These are phyloP conservation scores for Pseudomyrmex dendroicus DNA, from an alignment of 1,140 invertebrate species.

Conservation along the genomic window DNA sequence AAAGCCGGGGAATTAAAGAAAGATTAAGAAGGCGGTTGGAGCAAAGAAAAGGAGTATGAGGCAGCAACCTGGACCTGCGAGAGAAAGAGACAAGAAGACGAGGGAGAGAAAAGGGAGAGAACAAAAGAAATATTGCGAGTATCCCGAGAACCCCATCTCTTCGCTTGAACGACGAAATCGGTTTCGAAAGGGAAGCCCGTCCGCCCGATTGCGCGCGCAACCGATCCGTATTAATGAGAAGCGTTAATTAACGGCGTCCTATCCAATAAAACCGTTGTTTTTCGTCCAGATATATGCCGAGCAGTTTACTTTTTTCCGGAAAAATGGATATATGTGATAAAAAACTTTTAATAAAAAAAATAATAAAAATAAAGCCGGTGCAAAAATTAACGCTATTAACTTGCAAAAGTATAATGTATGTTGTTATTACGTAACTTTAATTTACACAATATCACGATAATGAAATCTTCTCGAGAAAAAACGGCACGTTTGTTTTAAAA, in stretches of 20 bases:
- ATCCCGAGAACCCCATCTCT: constrained; percentile 43
- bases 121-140: constrained; percentile 58
- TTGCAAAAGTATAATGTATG: background rate
- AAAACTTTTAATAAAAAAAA: too few relatives aligned
- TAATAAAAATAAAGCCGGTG: too few relatives aligned
- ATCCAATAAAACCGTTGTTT: constrained; percentile 55
- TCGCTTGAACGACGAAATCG: constrained; percentile 24
- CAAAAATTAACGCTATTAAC: background rate
- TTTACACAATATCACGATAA: constrained; percentile 15
- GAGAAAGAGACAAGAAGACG: constrained; percentile 27
- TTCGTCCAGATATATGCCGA: constrained; percentile 9
- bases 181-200: constrained; percentile 24
- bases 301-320: background rate
- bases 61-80: constrained; percentile 56
- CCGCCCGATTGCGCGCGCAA: constrained; percentile 9
- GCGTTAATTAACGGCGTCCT: constrained; percentile 69
- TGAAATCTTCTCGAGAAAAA: constrained; percentile 2
- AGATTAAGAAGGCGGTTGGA: constrained; percentile 75
- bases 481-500: background rate
- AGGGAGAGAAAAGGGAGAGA: constrained; percentile 25
- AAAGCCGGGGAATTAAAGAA: constrained; percentile 75
- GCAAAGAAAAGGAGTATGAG: constrained; percentile 62
- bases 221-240: constrained; percentile 74
- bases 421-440: background rate
- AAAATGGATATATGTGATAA: background rate